These are phyloP conservation scores for Acyrthosiphon pisum DNA, from an alignment of 1,140 invertebrate species.

Conservation along the genomic window DNA sequence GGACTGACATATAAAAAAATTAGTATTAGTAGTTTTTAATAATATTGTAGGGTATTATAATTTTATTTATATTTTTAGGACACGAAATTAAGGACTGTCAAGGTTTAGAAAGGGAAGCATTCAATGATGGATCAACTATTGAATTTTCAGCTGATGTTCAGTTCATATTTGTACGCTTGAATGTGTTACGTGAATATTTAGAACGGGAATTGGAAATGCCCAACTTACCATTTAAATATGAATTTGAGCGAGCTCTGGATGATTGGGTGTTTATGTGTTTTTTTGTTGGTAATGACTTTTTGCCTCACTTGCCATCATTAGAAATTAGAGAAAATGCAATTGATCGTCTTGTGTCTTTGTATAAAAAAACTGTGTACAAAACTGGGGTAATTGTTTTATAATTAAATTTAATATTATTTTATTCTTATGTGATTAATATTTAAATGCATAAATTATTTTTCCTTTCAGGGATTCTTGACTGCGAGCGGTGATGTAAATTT, in stretches of 20 bases:
- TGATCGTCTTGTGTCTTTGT: conserved; percentile 90
- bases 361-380: conserved; percentile 94
- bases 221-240: conserved; percentile 89
- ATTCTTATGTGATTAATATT: neutral
- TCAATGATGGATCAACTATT: conserved; percentile 61
- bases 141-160: conserved; percentile 75
- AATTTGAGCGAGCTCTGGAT: conserved; percentile 90
- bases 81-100: conserved; percentile 97
- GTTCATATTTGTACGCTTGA: conserved; percentile 90
- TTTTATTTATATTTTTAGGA: conserved; percentile 65
- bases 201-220: conserved; percentile 91
- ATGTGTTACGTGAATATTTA: conserved; percentile 94
- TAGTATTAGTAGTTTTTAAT: neutral
- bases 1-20: neutral
- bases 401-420: neutral
- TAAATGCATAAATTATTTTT: conserved; percentile 45
- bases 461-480: conserved; percentile 87
- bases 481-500: conserved; percentile 93
- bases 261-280: conserved; percentile 99
- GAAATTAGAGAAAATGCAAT: conserved; percentile 99
- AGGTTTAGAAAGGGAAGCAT: conserved; percentile 66
- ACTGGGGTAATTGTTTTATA: conserved; percentile 71
- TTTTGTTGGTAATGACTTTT: conserved; percentile 99
- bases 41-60: neutral
- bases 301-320: conserved; percentile 97